phyloP scores from a whole-genome alignment of 2,797 vertebrate species.

The Acipenser oxyrinchus region DNA sequence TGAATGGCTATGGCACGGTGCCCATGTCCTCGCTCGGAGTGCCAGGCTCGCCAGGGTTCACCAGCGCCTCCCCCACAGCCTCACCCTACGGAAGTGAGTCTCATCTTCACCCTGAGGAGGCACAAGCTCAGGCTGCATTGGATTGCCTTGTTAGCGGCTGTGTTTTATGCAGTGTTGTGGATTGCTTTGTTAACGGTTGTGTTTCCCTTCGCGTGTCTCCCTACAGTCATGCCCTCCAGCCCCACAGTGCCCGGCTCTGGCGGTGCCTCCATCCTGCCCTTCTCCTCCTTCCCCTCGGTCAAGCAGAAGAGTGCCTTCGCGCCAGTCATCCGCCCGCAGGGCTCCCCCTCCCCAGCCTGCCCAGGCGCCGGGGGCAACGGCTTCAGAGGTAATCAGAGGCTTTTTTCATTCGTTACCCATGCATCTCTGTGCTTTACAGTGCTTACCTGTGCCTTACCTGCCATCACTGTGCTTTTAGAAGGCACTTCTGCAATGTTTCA shows the following conservation, averaged over 20 bases:
- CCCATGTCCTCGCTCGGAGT: constrained; percentile 94
- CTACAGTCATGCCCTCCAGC: constrained; percentile 93
- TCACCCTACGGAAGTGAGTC: constrained; percentile 85
- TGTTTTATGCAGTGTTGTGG: constrained; percentile 9
- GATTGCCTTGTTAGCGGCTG: neutral
- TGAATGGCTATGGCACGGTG: constrained; percentile 93
- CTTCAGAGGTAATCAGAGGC: constrained; percentile 79
- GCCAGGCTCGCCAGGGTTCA: constrained; percentile 90
- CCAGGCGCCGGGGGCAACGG: constrained; percentile 85
- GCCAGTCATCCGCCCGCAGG: constrained; percentile 95
- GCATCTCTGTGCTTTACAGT: no score
- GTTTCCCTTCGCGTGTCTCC: constrained; percentile 22
- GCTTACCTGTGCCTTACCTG: neutral
- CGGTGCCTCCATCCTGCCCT: constrained; percentile 92
- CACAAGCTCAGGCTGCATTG: no score
- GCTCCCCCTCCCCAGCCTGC: constrained; percentile 92
- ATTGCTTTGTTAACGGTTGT: constrained; percentile 6
- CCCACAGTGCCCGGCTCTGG: constrained; percentile 91
- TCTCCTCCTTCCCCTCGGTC: constrained; percentile 90
- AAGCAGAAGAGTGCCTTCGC: constrained; percentile 99
- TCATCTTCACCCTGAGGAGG: neutral
- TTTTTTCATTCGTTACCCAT: no score
- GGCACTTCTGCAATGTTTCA: no score
- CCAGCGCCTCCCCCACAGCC: constrained; percentile 85
- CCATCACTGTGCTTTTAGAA: no score